A percentile compares a stretch with the other conserved stretches of the same genome.
Conservation (phyloP, 2,113 vertebrate genomes). For the Choloepus hoffmanni region DNA sequence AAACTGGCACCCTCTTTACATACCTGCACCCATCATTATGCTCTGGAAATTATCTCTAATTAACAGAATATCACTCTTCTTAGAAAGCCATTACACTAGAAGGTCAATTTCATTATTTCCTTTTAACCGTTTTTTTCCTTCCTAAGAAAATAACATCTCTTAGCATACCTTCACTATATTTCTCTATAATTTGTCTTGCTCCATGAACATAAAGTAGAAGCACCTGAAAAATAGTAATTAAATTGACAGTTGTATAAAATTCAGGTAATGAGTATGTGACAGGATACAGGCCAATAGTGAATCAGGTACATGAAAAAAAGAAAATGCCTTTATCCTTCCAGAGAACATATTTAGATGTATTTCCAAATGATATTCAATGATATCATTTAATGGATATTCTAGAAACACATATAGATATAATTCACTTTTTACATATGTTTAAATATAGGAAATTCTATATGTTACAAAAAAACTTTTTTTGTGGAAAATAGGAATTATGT, state of each 20-base stretch:
- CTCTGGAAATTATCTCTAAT: too few species aligned
- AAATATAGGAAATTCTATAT: not conserved
- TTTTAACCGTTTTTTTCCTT: not conserved
- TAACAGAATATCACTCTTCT: too few species aligned
- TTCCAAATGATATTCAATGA: not conserved
- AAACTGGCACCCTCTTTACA: too few species aligned
- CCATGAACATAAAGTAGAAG: not conserved
- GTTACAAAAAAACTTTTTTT: not conserved
- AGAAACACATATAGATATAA: not conserved
- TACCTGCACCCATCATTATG: too few species aligned
- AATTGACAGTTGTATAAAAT: not conserved
- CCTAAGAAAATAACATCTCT: not conserved
- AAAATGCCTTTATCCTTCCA: not conserved
- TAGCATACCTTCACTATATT: not conserved
- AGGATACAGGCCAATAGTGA: not conserved
- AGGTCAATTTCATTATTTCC: not conserved
- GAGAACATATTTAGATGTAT: not conserved
- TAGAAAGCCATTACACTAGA: too few species aligned
- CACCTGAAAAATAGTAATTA: not conserved
- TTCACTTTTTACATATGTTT: not conserved
- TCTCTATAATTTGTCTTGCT: not conserved
- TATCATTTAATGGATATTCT: not conserved
- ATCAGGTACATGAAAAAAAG: not conserved
- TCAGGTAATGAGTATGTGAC: not conserved
- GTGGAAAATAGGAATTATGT: not conserved